A percentile compares a stretch with the other conserved stretches of the same genome.
These are phyloP conservation scores for Macquaria australasica DNA, from an alignment of 2,113 vertebrate species.

Conservation along the genomic window DNA sequence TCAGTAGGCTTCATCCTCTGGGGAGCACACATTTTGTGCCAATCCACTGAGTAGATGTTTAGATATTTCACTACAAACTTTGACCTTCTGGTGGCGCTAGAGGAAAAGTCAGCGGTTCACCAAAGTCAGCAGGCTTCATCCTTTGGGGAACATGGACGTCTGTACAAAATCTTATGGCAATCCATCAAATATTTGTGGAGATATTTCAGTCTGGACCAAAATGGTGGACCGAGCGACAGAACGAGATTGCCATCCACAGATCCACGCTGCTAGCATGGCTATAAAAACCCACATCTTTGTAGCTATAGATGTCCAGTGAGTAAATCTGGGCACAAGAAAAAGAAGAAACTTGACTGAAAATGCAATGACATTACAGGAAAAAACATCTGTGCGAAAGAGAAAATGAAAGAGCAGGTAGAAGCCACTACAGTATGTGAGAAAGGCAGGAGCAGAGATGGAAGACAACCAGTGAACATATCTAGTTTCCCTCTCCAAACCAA, in stretches of 20 bases:
- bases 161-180: background rate
- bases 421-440: constrained; percentile 24
- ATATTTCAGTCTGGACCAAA: background rate
- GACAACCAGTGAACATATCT: constrained; percentile 58
- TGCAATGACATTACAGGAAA: background rate
- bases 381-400: constrained; percentile 29
- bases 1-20: background rate
- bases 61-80: background rate
- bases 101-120: background rate
- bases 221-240: background rate
- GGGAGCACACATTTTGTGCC: background rate
- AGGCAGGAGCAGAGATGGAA: constrained; percentile 23
- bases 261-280: too few relatives aligned
- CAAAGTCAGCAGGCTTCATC: too few relatives aligned
- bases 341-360: constrained; percentile 11
- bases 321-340: constrained; percentile 1
- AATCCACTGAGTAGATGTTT: background rate
- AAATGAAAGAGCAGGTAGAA: constrained; percentile 29
- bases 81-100: too few relatives aligned
- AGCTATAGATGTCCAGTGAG: background rate
- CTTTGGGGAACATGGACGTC: too few relatives aligned
- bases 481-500: constrained; percentile 63
- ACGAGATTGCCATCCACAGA: background rate
- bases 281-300: background rate
- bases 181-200: background rate